These are phyloP conservation scores for Samia ricini DNA, from an alignment of 1,140 invertebrate genomes.

Conservation along the genomic window DNA sequence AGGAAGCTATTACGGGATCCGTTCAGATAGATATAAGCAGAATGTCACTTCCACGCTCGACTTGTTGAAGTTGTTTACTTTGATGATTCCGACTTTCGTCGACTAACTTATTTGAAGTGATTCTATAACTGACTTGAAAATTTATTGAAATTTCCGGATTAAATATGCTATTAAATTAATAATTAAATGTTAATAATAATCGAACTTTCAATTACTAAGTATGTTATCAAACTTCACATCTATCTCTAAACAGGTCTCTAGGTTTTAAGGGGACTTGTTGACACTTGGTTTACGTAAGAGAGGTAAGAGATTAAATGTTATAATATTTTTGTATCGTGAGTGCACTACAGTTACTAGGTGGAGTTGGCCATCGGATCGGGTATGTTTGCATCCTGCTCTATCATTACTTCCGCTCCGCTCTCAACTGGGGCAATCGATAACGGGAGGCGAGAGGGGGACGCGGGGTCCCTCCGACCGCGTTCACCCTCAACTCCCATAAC, in stretches of 20 bases:
- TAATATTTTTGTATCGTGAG: constrained; percentile 72
- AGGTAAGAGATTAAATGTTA: constrained; percentile 69
- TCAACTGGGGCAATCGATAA: constrained; percentile 77
- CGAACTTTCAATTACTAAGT: no score
- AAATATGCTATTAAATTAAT: constrained; percentile 13
- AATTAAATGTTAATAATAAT: background rate
- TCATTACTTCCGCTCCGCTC: constrained; percentile 73
- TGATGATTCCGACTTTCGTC: constrained; percentile 58
- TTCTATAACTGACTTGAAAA: constrained; percentile 21
- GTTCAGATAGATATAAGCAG: constrained; percentile 74
- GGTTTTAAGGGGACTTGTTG: constrained; percentile 32
- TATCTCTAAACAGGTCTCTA: no score
- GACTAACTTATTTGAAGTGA: constrained; percentile 56
- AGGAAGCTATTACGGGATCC: constrained; percentile 75
- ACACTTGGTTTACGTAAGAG: constrained; percentile 50
- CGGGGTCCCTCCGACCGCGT: constrained; percentile 28
- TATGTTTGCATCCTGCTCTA: constrained; percentile 74
- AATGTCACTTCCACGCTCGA: constrained; percentile 73
- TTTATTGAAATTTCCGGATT: background rate
- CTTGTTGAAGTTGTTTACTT: constrained; percentile 73
- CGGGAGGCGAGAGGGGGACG: constrained; percentile 38
- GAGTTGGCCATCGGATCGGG: constrained; percentile 63
- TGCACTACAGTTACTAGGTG: constrained; percentile 64
- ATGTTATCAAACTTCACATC: no score
- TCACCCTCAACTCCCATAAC: constrained; percentile 21